Evolutionary conservation across 2,797 vertebrate species (phyloP), one percentile per base, ranked within the genome.

Genomic region (Peromyscus nudipes): DNA sequence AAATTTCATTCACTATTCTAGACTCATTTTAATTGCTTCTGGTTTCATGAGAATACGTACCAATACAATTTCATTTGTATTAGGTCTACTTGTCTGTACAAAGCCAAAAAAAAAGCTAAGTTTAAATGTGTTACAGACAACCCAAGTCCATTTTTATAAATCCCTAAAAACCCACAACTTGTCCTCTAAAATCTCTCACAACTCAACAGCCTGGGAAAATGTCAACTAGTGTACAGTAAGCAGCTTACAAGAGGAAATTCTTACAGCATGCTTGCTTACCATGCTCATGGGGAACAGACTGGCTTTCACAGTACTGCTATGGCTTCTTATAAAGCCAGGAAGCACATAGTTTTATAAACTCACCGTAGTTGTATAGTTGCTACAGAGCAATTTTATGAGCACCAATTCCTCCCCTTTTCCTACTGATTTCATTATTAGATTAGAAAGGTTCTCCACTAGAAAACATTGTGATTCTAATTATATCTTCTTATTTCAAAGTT

Each of bases 401-500:
- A 73, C 27, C 19, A 55, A 12, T 19, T 21, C n/a, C 3, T 92
- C 34, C 73, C 91, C 21, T 27, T 73, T 95, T 67, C 10, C 27
- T 64, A 49, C 79, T 57, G n/a, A 94, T 12, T 62, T 89, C 27
- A 52, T 83, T 90, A 75, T 52, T 49, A 83, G 76, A 57, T 64
- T 29, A 27, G 13, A 57, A n/a, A 76, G 10, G 25, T 6, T 17
- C 4, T 76, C 34, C 29, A 52, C n/a, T 0, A 76, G n/a, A 73
- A 88, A 60, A 76, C 16, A 57, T 64, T 57, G 89, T 62, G 5
- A 1, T n/a, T 93, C 27, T 84, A 80, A 8, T 64, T 37, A 34
- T 43, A 69, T 82, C 49, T 82, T 86, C n/a, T 77, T 83, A 62
- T 80, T 84, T 93, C 62, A 92, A 80, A 81, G 5, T 34, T 92